Evolutionary conservation across 2,888 invertebrate species (phyloP).

Genomic region (Deilephila porcellus): DNA sequence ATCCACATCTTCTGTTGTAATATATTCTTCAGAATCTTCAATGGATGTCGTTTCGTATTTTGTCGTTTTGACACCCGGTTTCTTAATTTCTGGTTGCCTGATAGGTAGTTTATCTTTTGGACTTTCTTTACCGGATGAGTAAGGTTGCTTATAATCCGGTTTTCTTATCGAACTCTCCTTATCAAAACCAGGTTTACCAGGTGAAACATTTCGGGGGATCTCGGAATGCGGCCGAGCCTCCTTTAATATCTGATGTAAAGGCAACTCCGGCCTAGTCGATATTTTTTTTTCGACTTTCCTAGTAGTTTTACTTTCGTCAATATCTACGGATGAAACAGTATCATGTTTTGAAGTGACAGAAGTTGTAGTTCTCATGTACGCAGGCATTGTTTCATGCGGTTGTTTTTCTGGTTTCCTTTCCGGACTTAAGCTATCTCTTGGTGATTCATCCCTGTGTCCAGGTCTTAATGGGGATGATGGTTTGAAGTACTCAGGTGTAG

Average conservation of each 20-base stretch:
- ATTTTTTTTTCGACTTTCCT: constrained; percentile 31
- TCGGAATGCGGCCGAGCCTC: constrained; percentile 8
- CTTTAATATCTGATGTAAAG: constrained; percentile 12
- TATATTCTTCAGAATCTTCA: constrained; percentile 40
- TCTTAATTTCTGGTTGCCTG: constrained; percentile 18
- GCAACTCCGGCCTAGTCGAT: constrained; percentile 5
- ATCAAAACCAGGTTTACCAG: constrained; percentile 12
- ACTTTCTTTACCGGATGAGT: constrained; percentile 33
- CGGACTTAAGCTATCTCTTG: constrained; percentile 43
- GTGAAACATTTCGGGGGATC: neutral
- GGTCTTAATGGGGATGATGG: constrained; percentile 26
- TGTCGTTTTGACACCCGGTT: constrained; percentile 34
- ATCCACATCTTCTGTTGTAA: constrained; percentile 32
- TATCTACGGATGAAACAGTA: constrained; percentile 27
- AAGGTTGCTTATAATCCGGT: constrained; percentile 30
- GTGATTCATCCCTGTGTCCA: constrained; percentile 33
- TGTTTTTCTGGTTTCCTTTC: constrained; percentile 43
- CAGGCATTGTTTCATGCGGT: constrained; percentile 26
- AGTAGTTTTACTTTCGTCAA: neutral
- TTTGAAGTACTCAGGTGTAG: neutral
- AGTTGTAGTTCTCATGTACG: constrained; percentile 41
- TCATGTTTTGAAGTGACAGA: constrained; percentile 43
- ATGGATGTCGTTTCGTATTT: constrained; percentile 42
- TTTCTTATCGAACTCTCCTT: neutral
- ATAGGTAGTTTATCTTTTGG: constrained; percentile 33